Percentiles rank a stretch among this genome's conserved stretches.
Conservation (phyloP, 1,140 invertebrate genomes). For the Papilio xuthus region DNA sequence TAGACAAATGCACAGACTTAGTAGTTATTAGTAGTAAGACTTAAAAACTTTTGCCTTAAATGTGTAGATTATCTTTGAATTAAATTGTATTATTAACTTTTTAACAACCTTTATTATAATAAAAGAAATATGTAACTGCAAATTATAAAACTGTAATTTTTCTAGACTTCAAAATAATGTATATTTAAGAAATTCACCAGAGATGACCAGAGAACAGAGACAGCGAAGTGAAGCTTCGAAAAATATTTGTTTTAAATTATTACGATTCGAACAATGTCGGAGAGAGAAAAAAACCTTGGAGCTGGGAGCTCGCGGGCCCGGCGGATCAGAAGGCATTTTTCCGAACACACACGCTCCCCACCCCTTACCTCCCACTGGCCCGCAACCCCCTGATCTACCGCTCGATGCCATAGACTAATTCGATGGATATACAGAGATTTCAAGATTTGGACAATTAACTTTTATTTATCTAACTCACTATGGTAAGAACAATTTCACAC, state of each 20-base stretch:
- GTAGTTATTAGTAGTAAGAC: too few relatives aligned
- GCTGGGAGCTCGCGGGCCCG: conserved; percentile 45
- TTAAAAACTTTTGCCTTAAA: too few relatives aligned
- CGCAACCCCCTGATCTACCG: conserved; percentile 63
- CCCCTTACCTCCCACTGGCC: conserved; percentile 40
- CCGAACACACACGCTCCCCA: conserved; percentile 67
- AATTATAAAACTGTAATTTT: neutral
- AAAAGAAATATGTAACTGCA: neutral
- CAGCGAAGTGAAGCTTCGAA: conserved; percentile 11
- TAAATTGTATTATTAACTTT: too few relatives aligned
- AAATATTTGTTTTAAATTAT: conserved; percentile 43
- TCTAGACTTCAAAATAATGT: neutral
- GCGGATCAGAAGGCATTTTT: conserved; percentile 78
- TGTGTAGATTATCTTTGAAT: too few relatives aligned
- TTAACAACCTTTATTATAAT: too few relatives aligned
- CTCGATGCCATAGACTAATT: conserved; percentile 57
- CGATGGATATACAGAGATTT: conserved; percentile 44
- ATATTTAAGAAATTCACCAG: neutral
- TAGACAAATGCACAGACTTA: too few relatives aligned
- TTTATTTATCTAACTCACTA: neutral
- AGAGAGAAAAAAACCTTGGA: conserved; percentile 60
- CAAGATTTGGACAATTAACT: neutral
- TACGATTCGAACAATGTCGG: conserved; percentile 51
- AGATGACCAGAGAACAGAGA: neutral
- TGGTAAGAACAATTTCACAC: too few relatives aligned